Base-by-base conservation (phyloP, 2,888 invertebrate species). In the Nebria brevicollis region DNA sequence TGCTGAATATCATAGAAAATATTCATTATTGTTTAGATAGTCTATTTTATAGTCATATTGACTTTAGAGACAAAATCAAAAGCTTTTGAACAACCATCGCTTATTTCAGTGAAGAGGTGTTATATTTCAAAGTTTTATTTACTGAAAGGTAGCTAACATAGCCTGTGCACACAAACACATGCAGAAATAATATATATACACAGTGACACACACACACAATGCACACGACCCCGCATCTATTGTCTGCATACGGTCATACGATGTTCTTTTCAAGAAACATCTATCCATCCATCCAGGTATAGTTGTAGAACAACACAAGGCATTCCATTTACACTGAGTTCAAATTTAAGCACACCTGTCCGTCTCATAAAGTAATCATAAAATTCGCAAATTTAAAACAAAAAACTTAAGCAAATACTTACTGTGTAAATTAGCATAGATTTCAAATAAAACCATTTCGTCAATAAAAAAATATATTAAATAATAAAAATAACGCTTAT, bases 141-240 rank as follows among this genome's bases (percentile, higher is more conserved):
- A 13, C 54, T 54, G 54, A 54, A 54, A 54, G 54, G 54, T 54
- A 11, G 54, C 54, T 54, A 54, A 54, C 54, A 54, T 54, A 26
- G 13, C 26, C 68, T 68, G 25, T 68, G 68, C 68, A 68, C 26
- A 41, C 72, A 41, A 34, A 72, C 72, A 72, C 72, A 68, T 68
- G 25, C 68, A 68, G 4, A 68, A 20, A 25, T 26, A 11, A 74
- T 64, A 64, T 64, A 64, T 64, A 10, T 4, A 15, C 75, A 75
- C 54, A 25, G 26, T 11, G n/a, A 64, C 64, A 15, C 26, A 41
- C 72, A 41, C 7, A 72, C 72, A 72, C 72, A 15, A 68, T 26
- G 68, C 68, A 13, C 68, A 25, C 26, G 20, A 68, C 68, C 26
- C 26, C 15, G 13, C n/a, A n/a, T n/a, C 66, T 66, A 25, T 68